Evolutionary conservation across 2,888 invertebrate genomes (phyloP).

Genomic region (Harpalus rubripes): DNA sequence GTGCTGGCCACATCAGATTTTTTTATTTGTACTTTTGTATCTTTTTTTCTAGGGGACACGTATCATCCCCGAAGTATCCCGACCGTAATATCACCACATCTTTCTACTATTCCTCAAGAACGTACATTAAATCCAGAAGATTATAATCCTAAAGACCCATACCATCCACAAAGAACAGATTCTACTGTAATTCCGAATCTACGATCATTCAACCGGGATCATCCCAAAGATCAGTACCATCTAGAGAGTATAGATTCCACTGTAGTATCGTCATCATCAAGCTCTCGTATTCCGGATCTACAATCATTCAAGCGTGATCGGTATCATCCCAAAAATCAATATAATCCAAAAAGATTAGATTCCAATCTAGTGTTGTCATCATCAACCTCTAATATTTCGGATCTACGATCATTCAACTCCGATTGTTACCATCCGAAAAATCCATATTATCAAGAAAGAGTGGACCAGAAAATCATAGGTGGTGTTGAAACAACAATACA

Average conservation of each 20-base stretch:
- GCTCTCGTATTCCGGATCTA: neutral
- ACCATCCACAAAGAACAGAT: no score
- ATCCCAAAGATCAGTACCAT: neutral
- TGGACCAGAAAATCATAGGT: constrained; percentile 53
- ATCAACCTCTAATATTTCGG: neutral
- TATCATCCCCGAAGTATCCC: no score
- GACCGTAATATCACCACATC: no score
- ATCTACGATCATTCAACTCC: neutral
- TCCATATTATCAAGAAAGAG: neutral
- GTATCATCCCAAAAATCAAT: neutral
- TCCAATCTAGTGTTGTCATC: neutral
- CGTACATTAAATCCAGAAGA: neutral
- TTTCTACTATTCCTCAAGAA: no score
- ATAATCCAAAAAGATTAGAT: neutral
- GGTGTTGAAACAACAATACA: constrained; percentile 51
- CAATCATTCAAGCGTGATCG: neutral
- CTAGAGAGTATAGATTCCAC: no score
- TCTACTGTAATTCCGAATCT: no score
- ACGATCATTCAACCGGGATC: no score
- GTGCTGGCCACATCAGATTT: no score
- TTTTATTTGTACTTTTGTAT: no score
- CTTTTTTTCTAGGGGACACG: no score
- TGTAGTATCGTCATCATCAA: constrained; percentile 4
- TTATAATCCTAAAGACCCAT: no score
- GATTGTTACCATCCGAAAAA: neutral